phyloP scores from a whole-genome alignment of 1,140 invertebrate species.

The Neoseiulus cucumeris region DNA sequence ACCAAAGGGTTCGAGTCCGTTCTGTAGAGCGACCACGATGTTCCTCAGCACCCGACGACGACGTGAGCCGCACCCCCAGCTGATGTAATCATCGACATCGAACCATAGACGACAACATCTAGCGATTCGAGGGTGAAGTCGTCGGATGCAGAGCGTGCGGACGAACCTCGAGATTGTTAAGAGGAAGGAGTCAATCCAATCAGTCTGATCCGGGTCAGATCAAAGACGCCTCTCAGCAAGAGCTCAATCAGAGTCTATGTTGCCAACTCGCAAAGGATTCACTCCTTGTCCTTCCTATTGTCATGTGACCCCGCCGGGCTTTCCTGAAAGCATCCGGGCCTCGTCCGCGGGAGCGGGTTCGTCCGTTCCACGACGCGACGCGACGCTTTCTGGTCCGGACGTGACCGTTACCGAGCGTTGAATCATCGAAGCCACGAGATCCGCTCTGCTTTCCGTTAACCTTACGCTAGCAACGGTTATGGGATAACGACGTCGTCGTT shows the following conservation, averaged over 20 bases:
- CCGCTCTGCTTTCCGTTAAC: too few relatives aligned
- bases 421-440: too few relatives aligned
- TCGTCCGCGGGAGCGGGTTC: too few relatives aligned
- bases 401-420: too few relatives aligned
- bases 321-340: not conserved
- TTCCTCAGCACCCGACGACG: too few relatives aligned
- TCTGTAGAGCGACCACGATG: too few relatives aligned
- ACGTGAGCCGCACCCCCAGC: too few relatives aligned
- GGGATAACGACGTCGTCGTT: too few relatives aligned
- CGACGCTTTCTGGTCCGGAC: not conserved
- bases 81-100: too few relatives aligned
- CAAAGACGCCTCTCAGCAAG: not conserved
- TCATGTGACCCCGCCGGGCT: too few relatives aligned
- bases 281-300: slow-evolving; percentile 2
- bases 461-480: too few relatives aligned
- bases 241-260: slow-evolving; percentile 1
- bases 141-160: not conserved
- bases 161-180: not conserved
- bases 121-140: not conserved
- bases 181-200: slow-evolving; percentile 9
- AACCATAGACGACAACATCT: not conserved
- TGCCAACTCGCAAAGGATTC: slow-evolving; percentile 3
- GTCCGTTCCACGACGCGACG: not conserved
- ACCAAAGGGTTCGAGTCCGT: too few relatives aligned
- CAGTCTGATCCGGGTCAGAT: slow-evolving; percentile 9